Percentiles rank a stretch among this genome's conserved stretches.
Conservation (phyloP, 2,113 vertebrate genomes). For the Circaetus gallicus region DNA sequence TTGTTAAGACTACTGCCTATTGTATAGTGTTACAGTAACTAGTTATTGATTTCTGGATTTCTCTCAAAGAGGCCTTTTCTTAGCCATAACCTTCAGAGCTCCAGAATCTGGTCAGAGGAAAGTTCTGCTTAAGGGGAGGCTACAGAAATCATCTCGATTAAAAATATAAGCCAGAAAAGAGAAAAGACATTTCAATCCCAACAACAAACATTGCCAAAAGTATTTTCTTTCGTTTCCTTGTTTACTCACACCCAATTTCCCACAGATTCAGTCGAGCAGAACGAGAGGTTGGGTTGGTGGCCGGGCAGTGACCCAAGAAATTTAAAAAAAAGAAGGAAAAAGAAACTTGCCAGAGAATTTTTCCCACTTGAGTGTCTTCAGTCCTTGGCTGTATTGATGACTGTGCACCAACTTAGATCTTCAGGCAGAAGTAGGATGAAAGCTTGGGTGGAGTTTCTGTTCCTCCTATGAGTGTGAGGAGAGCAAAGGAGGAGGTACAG, state of each 20-base stretch:
- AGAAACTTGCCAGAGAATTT: not conserved
- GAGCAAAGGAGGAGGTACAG: not conserved
- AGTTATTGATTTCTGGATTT: not conserved
- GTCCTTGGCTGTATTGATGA: not conserved
- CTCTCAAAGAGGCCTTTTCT: not conserved
- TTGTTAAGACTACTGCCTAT: not conserved
- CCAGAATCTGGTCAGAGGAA: not conserved
- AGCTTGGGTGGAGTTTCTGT: not conserved
- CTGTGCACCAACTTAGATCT: not conserved
- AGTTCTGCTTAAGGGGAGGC: not conserved
- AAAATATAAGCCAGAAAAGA: not conserved
- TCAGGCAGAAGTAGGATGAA: not conserved
- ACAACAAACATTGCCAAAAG: not conserved
- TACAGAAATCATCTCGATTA: not conserved
- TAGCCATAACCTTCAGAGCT: not conserved
- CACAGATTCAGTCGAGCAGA: not conserved
- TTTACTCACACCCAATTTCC: not conserved
- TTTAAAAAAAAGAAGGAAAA: not conserved
- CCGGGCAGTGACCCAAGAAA: not conserved
- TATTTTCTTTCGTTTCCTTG: not conserved
- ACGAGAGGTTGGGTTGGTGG: not conserved
- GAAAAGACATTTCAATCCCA: not conserved
- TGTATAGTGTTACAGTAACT: not conserved
- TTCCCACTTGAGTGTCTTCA: not conserved
- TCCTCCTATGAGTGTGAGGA: not conserved